Evolutionary conservation across 2,888 invertebrate genomes (phyloP), one percentile per base, ranked within the genome.

Genomic region (Opisthograptis luteolata): DNA sequence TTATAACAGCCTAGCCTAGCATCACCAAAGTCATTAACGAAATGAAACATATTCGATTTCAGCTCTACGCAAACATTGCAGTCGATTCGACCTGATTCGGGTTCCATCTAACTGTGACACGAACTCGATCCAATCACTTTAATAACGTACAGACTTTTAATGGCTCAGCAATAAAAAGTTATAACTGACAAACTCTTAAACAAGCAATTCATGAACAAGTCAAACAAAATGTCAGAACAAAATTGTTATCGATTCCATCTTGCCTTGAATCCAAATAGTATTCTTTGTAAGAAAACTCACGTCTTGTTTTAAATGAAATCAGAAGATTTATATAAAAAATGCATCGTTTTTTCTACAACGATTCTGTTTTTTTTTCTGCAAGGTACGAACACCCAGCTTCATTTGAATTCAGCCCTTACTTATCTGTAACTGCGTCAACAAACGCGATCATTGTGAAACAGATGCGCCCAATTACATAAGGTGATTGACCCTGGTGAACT

Each of bases 401-500:
- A 3, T 32, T 36, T 8, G 14, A 25, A 39, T 35, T 50, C 50
- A 50, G 30, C 40, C 43, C 34, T 39, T 25, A 24, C 30, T 58
- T 48, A 52, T 19, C 35, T 46, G 36, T 53, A 53, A 49, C 47
- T 46, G 49, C 51, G 37, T n/a, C n/a, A 42, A 55, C 63, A 61
- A 60, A 62, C 46, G 60, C 50, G 58, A 46, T 48, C 60, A 55
- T 64, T 65, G 55, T 58, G 56, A 48, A 56, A 55, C 58, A 60
- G 62, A 53, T 64, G 55, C 45, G 40, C 42, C 55, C 50, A 61
- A 61, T 65, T 62, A 48, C 53, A 40, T 48, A 54, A 65, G 71
- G 71, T 72, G 56, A 55, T 62, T 65, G 73, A 64, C 66, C 72
- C 56, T 62, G 45, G 63, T 63, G 66, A 62, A 44, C 68, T 62